Conservation (phyloP, 2,113 vertebrate species). For the Meleagris gallopavo region DNA sequence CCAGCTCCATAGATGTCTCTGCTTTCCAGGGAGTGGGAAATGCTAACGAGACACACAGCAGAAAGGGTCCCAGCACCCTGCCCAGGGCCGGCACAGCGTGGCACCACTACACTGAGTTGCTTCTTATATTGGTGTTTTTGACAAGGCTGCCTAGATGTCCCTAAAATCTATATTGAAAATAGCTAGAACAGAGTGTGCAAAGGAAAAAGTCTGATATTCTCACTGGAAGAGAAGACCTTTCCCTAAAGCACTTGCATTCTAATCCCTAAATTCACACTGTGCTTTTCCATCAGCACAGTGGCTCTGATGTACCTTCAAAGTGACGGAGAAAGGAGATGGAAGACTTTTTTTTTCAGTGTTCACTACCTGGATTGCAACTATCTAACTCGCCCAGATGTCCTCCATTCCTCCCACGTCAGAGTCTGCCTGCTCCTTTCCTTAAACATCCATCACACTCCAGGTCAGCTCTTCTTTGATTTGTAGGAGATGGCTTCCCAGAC, state of each 20-base stretch:
- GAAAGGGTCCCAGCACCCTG: background rate
- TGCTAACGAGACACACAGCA: background rate
- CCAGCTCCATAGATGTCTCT: background rate
- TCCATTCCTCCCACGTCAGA: background rate
- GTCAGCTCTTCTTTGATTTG: conserved; percentile 41
- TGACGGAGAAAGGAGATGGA: background rate
- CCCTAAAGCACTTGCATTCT: background rate
- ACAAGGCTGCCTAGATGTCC: background rate
- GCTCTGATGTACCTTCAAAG: background rate
- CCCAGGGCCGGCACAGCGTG: background rate
- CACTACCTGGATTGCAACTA: background rate
- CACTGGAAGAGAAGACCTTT: background rate
- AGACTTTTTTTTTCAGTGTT: background rate
- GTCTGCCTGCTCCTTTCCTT: background rate
- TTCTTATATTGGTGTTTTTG: accelerated
- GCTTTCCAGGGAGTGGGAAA: background rate
- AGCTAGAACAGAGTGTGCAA: background rate
- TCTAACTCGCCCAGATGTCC: conserved; percentile 21
- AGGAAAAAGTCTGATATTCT: background rate
- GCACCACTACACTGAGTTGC: background rate
- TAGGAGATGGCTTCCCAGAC: background rate
- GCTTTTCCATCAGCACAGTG: background rate
- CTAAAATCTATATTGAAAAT: background rate
- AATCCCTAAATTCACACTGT: background rate
- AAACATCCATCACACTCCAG: conserved; percentile 37